Base-by-base conservation (phyloP, 2,888 invertebrate genomes). In the Dicranocentrus wangi region DNA sequence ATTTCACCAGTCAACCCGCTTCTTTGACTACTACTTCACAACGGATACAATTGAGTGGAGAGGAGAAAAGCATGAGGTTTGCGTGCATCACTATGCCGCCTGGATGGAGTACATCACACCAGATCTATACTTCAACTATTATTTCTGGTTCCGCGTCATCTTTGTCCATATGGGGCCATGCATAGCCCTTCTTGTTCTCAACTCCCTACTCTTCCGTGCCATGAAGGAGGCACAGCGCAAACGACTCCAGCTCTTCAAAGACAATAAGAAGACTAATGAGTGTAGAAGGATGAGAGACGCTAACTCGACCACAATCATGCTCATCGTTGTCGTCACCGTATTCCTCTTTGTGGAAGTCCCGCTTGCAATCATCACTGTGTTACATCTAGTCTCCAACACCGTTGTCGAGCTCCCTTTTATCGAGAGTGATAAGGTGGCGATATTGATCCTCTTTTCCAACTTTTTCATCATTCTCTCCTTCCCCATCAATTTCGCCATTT, bases 121-220 rank as follows among this genome's bases (percentile, higher is more conserved):
- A 83, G 92, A 95, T 88, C 90, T 93, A 5, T 98, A 96, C 90
- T 97, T 93, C 90, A 93, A 93, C 80, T 91, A 92, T 10, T 95
- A 94, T 89, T 95, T 92, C 90, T 92, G 93, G 87, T 97, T 96
- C 89, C 91, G 98, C 15, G 95, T 97, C 13, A 89, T 97, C 7
- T 96, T 95, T 89, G 96, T 98, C n/a, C 96, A 98, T 88, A 90
- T 96, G 83, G 91, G 96, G 78, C 98, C 98, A 0, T 97, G 97
- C 90, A 92, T 94, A 10, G 92, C 94, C 1, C 91, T 98, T 53
- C 95, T 97, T 0, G 93, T 95, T 19, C 91, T 98, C 68, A 98
- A 98, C 88, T 93, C 95, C 0, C 90, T 97, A 8, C 91, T 98
- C 2, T 96, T 97, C 88, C 90, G 92, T 69, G 96, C 97, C 0